Evolutionary conservation across 2,113 vertebrate species (phyloP).

Genomic region (Paratilapia polleni): DNA sequence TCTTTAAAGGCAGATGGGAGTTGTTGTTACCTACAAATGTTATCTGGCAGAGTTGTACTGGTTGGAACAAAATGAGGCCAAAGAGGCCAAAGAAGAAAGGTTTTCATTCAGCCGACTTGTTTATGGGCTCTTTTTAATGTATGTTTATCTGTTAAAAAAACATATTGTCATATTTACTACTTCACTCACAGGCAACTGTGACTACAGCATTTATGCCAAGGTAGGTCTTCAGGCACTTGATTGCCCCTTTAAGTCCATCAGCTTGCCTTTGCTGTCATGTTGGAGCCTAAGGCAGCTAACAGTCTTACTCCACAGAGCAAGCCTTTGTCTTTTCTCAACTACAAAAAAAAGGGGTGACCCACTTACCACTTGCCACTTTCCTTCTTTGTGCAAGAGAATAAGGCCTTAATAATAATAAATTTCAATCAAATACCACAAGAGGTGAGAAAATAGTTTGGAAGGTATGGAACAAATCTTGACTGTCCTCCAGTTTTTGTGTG

Average conservation of each 20-base stretch:
- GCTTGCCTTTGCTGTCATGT: conserved; percentile 62
- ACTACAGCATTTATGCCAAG: conserved; percentile 26
- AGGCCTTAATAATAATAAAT: not conserved
- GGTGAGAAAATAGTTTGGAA: conserved; percentile 9
- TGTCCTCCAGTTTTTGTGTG: conserved; percentile 8
- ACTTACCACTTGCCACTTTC: conserved; percentile 41
- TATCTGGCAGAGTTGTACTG: conserved; percentile 4
- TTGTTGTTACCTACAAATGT: conserved; percentile 26
- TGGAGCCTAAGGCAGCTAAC: conserved; percentile 57
- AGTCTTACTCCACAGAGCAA: conserved; percentile 38
- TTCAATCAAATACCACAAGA: conserved; percentile 20
- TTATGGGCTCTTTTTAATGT: not conserved
- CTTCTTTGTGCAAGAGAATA: not conserved
- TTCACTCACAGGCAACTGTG: not conserved
- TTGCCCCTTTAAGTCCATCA: conserved; percentile 48
- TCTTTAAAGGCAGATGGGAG: not conserved
- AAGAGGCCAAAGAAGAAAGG: not conserved
- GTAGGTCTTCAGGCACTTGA: conserved; percentile 10
- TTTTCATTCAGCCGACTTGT: not conserved
- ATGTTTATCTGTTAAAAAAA: not conserved
- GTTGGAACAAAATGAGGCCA: conserved; percentile 15
- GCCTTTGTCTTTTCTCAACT: conserved; percentile 37
- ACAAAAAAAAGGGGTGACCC: conserved; percentile 53
- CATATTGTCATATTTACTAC: conserved; percentile 19
- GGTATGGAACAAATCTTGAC: conserved; percentile 31